These are phyloP conservation scores for Lophius piscatorius DNA, from an alignment of 2,113 vertebrate species.

Conservation along the genomic window DNA sequence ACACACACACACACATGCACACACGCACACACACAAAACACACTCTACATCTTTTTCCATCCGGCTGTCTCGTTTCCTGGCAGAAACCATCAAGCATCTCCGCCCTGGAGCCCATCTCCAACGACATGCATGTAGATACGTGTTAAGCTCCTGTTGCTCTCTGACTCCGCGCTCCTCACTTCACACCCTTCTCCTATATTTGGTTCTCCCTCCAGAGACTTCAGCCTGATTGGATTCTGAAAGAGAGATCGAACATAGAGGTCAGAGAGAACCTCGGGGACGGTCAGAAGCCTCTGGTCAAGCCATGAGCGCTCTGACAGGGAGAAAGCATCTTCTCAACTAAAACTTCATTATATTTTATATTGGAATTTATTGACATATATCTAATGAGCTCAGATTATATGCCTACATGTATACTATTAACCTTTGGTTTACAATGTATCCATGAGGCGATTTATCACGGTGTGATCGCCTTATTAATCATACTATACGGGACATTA, in stretches of 20 bases:
- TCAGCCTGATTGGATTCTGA: slow-evolving; percentile 75
- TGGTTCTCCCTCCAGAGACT: slow-evolving; percentile 64
- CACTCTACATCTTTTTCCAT: slow-evolving; percentile 15
- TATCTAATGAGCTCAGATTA: slow-evolving; percentile 45
- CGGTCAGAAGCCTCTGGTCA: slow-evolving; percentile 35
- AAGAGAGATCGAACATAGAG: slow-evolving; percentile 75
- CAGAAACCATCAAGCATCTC: slow-evolving; percentile 13
- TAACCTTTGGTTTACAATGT: slow-evolving; percentile 63
- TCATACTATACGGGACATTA: slow-evolving; percentile 45
- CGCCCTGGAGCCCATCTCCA: slow-evolving; percentile 30
- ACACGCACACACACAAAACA: neutral
- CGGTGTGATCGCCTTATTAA: slow-evolving; percentile 50
- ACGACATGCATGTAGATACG: slow-evolving; percentile 21
- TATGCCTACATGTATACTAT: slow-evolving; percentile 45
- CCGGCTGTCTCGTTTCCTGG: no score
- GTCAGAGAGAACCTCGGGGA: slow-evolving; percentile 71
- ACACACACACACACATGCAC: slow-evolving; percentile 2
- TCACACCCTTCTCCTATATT: slow-evolving; percentile 36
- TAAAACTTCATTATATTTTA: slow-evolving; percentile 28
- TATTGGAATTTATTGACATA: slow-evolving; percentile 41
- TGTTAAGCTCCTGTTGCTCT: slow-evolving; percentile 63
- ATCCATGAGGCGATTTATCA: slow-evolving; percentile 58
- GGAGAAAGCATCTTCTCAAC: slow-evolving; percentile 27
- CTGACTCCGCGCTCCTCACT: slow-evolving; percentile 28
- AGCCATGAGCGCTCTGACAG: slow-evolving; percentile 33